Evolutionary conservation across 2,113 vertebrate species (phyloP).

Genomic region (Calyptommatus sinebrachiatus): DNA sequence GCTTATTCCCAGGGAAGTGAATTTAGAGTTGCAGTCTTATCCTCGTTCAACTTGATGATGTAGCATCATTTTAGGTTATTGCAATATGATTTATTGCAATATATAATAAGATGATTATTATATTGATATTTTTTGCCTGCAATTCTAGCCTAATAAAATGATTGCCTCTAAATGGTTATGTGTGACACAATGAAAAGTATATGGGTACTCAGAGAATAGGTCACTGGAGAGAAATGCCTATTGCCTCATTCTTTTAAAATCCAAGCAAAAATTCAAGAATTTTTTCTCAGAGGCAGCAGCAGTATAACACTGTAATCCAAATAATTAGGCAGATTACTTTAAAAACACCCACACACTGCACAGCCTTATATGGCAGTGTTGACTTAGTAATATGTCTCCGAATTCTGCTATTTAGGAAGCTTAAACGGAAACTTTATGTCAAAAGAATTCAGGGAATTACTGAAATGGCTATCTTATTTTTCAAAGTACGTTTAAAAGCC

Average conservation of each 20-base stretch:
- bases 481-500: not conserved
- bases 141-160: conserved; percentile 27
- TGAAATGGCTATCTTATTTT: not conserved
- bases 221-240: conserved; percentile 60
- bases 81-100: too few species aligned
- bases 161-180: conserved; percentile 19
- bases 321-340: conserved; percentile 64
- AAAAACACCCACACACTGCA: conserved; percentile 29
- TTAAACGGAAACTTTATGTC: not conserved
- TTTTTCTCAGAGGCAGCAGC: conserved; percentile 65
- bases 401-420: conserved; percentile 33
- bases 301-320: conserved; percentile 64
- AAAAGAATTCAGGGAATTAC: not conserved
- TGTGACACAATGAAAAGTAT: not conserved
- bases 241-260: conserved; percentile 73
- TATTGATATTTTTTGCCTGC: not conserved
- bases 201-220: conserved; percentile 36
- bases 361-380: conserved; percentile 67
- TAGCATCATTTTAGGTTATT: too few species aligned
- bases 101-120: not conserved
- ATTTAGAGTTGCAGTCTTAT: too few species aligned
- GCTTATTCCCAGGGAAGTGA: too few species aligned
- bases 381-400: conserved; percentile 35
- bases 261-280: conserved; percentile 69
- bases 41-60: too few species aligned